Percentiles rank a stretch among this genome's conserved stretches.
These are phyloP conservation scores for Orientallactaga bullata DNA, from an alignment of 2,113 vertebrate species.

Conservation along the genomic window DNA sequence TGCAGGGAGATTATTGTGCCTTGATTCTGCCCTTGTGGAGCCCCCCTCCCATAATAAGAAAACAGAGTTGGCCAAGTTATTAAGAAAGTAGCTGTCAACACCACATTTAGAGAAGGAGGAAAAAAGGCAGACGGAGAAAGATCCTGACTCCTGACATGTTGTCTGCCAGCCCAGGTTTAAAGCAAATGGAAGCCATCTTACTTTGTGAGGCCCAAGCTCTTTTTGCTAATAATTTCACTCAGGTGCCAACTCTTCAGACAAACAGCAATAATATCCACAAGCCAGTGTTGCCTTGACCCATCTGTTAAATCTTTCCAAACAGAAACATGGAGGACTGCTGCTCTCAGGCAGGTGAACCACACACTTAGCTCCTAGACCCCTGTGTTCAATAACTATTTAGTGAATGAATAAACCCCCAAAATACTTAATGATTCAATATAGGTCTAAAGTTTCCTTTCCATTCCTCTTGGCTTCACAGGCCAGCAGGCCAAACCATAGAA, in stretches of 20 bases:
- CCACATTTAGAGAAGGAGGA: background rate
- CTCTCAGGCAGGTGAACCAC: background rate
- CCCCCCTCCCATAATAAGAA: background rate
- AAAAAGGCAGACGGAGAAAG: background rate
- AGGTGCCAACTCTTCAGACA: slow-evolving; percentile 32
- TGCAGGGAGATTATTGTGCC: background rate
- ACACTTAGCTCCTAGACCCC: background rate
- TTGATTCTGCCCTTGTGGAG: background rate
- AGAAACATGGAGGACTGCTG: background rate
- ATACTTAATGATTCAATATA: slow-evolving; percentile 55
- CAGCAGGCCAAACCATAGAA: slow-evolving; percentile 38
- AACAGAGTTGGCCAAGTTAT: slow-evolving; percentile 26
- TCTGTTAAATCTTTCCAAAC: background rate
- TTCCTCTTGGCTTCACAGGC: background rate
- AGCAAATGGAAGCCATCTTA: slow-evolving; percentile 13
- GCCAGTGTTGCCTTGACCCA: background rate
- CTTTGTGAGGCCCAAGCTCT: background rate
- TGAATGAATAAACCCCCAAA: slow-evolving; percentile 60
- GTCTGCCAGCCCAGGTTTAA: background rate
- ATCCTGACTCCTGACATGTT: background rate
- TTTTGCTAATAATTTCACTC: slow-evolving; percentile 62
- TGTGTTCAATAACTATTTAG: slow-evolving; percentile 48
- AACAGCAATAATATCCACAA: background rate
- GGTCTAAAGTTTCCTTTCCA: slow-evolving; percentile 57
- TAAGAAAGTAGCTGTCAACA: background rate